Conservation (phyloP, 2,888 invertebrate species). For the Macrophya annulata region DNA sequence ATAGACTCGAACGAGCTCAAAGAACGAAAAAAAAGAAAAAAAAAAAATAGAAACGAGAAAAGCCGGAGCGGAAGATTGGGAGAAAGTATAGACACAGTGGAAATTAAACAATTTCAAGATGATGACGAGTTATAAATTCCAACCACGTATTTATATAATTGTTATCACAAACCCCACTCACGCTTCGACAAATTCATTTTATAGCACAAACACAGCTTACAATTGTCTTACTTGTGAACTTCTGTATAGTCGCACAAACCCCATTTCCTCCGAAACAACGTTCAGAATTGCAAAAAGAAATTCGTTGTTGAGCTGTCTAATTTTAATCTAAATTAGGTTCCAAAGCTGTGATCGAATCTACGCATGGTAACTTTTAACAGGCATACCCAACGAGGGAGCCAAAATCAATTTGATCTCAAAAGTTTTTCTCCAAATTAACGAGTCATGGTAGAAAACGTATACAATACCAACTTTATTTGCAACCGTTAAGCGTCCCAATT, state of each 20-base stretch:
- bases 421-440: neutral
- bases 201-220: slow-evolving; percentile 17
- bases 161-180: neutral
- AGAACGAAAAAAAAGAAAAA: neutral
- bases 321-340: neutral
- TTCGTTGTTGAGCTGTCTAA: neutral
- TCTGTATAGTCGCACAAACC: neutral
- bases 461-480: neutral
- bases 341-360: slow-evolving; percentile 14
- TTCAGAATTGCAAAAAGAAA: neutral
- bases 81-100: slow-evolving; percentile 14
- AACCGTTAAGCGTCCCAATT: neutral
- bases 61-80: neutral
- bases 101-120: slow-evolving; percentile 25
- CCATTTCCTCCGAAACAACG: neutral
- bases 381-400: neutral
- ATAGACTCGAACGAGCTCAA: slow-evolving; percentile 7
- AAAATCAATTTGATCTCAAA: neutral
- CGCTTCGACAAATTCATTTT: slow-evolving; percentile 27
- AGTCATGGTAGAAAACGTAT: slow-evolving; percentile 10
- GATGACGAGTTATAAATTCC: neutral
- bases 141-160: neutral
- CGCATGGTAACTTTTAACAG: neutral
- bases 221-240: neutral
- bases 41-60: too few relatives aligned